A percentile compares a stretch with the other conserved stretches of the same genome.
phyloP scores from a whole-genome alignment of 1,140 invertebrate genomes.

The Yoshiicerus persimilis region DNA sequence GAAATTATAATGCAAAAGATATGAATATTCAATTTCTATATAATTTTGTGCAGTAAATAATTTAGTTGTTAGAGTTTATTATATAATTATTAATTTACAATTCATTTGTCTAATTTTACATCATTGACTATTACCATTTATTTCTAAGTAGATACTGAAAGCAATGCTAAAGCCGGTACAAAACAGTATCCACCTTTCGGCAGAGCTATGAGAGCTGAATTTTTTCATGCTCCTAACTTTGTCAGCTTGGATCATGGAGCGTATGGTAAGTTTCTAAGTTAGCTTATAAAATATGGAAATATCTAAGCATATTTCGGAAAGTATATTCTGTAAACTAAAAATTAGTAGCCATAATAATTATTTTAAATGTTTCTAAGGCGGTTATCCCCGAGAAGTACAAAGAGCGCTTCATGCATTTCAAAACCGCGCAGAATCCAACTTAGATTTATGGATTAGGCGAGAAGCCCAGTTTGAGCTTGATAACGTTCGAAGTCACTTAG shows the following conservation, averaged over 20 bases:
- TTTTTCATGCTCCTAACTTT: background rate
- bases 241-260: conserved; percentile 38
- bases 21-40: too few relatives aligned
- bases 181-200: conserved; percentile 7
- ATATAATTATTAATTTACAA: too few relatives aligned
- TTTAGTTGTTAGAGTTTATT: too few relatives aligned
- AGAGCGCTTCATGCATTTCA: conserved; percentile 26
- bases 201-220: conserved; percentile 26
- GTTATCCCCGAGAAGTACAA: conserved; percentile 30
- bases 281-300: background rate
- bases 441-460: conserved; percentile 34
- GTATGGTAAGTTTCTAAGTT: conserved; percentile 23
- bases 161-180: background rate
- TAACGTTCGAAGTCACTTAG: conserved; percentile 8
- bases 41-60: too few relatives aligned
- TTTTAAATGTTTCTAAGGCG: background rate
- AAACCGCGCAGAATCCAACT: conserved; percentile 21
- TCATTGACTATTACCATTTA: background rate
- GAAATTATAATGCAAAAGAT: too few relatives aligned
- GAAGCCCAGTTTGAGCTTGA: conserved; percentile 15
- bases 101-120: background rate
- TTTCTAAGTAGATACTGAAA: background rate
- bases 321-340: too few relatives aligned
- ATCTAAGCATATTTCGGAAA: background rate
- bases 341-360: background rate